phyloP scores from a whole-genome alignment of 2,888 invertebrate species.

The Athetis lepigone region DNA sequence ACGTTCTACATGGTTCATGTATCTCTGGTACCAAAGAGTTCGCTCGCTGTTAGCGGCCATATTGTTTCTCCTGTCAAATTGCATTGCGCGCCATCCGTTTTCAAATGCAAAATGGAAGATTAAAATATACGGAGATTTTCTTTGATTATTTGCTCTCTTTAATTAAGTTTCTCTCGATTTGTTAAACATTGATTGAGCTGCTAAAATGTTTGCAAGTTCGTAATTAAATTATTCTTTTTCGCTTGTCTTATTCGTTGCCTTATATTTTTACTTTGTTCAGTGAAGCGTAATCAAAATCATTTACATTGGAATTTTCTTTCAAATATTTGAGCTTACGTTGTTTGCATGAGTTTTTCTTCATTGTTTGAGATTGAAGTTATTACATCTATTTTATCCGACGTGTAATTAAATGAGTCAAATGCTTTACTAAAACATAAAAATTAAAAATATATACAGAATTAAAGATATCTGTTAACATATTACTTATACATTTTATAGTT shows the following conservation, averaged over 20 bases:
- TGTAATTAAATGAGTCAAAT: constrained; percentile 1
- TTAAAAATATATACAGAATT: neutral
- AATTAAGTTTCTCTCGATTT: constrained; percentile 31
- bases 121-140: constrained; percentile 8
- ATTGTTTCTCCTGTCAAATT: constrained; percentile 40
- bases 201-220: constrained; percentile 26
- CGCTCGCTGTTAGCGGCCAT: constrained; percentile 18
- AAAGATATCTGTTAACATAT: too few relatives aligned
- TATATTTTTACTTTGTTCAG: constrained; percentile 36
- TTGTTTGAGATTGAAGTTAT: constrained; percentile 2
- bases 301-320: constrained; percentile 31
- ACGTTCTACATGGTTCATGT: constrained; percentile 25
- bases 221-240: constrained; percentile 36
- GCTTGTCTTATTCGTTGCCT: constrained; percentile 25
- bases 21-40: constrained; percentile 20
- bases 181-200: constrained; percentile 29
- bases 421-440: neutral
- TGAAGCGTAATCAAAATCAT: constrained; percentile 33
- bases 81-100: constrained; percentile 25
- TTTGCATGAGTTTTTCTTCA: constrained; percentile 9
- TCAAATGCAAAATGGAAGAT: constrained; percentile 11
- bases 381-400: neutral
- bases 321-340: constrained; percentile 34
- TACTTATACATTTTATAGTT: too few relatives aligned
- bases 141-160: constrained; percentile 36